Evolutionary conservation across 2,888 invertebrate species (phyloP), one percentile per base, ranked within the genome.

Genomic region (Cephus spinipes): DNA sequence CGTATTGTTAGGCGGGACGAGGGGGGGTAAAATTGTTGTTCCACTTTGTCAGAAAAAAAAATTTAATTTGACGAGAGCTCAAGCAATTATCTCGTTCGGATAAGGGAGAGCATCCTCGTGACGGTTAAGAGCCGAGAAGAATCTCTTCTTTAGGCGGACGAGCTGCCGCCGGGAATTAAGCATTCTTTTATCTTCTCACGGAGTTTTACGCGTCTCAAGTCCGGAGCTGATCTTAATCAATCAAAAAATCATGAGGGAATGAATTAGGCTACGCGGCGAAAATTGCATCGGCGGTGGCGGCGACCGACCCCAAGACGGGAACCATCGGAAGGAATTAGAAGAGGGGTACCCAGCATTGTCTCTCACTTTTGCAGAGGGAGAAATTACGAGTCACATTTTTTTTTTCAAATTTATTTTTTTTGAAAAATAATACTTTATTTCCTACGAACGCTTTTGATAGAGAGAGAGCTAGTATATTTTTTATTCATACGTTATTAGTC

Each of bases 211-310:
- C 83, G 85, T 83, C 86, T 88, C 87, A 82, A 80, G 80, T 86
- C 80, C 83, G 15, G 83, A 82, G 82, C 83, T 84, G 81, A 82
- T 85, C 83, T 87, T 90, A 90, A 90, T 91, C 90, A 90, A 90
- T 90, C 91, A 91, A 87, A 89, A 87, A 88, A 89, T 85, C 85
- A 84, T 85, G 85, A 85, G 83, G 75, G 82, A 85, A 86, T 84
- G 86, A 88, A 87, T 88, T 85, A 87, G 82, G 79, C 80, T 75
- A 68, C 35, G 75, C 30, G 76, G 73, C 68, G 75, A 76, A 76
- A 75, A 78, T 78, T 78, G 78, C 78, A 68, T 15, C 40, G 40
- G 6, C 40, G 40, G 40, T 15, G 40, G 36, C 36, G 15, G 36
- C 36, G 15, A 40, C 40, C 2, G 36, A 15, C 15, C 15, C 15